Conservation (phyloP, 2,888 invertebrate species). For the Microchrysa polita region DNA sequence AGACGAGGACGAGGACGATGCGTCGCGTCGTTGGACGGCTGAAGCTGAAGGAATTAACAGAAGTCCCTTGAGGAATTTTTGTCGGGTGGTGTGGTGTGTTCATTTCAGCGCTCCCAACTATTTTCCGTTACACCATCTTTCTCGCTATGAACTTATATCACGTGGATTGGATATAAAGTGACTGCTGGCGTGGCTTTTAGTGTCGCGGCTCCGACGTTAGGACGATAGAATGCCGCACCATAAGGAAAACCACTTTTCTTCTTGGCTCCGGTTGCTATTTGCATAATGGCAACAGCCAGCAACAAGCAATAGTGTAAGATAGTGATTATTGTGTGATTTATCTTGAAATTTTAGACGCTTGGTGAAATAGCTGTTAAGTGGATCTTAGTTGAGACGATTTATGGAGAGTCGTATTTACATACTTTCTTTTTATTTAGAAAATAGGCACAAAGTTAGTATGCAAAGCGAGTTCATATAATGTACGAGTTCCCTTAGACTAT, state of each 20-base stretch:
- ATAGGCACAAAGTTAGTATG: no score
- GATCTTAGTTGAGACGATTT: no score
- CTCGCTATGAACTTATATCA: no score
- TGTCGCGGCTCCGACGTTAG: background rate
- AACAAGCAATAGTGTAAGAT: background rate
- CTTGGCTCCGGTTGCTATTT: background rate
- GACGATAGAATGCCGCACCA: background rate
- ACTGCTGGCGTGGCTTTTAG: background rate
- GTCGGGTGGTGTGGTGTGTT: background rate
- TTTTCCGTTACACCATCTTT: background rate
- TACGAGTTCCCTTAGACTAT: no score
- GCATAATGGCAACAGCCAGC: background rate
- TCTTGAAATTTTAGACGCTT: no score
- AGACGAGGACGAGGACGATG: no score
- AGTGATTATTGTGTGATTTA: no score
- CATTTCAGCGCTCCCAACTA: background rate
- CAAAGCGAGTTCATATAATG: no score
- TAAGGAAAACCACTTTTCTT: conserved; percentile 1
- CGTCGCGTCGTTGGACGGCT: no score
- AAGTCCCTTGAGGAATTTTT: background rate
- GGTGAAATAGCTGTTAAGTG: no score
- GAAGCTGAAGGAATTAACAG: background rate
- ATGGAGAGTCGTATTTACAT: no score
- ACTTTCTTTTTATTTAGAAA: no score
- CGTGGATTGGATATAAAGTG: conserved; percentile 1